phyloP scores from a whole-genome alignment of 2,888 invertebrate species.

The Catotricha subobsoleta region DNA sequence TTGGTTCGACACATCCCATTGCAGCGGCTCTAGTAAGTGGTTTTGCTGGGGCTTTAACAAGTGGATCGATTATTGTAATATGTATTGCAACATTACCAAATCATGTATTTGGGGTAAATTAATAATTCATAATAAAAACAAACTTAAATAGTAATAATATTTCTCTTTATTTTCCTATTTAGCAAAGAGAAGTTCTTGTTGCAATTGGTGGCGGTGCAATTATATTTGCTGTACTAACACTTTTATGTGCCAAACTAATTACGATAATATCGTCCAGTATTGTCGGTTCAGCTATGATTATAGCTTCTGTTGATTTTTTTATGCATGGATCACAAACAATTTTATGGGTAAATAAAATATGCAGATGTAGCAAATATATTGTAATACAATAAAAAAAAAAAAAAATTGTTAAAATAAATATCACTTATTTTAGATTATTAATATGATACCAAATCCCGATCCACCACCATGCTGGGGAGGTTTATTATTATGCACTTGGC shows the following conservation, averaged over 20 bases:
- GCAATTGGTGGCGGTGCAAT: conserved; percentile 29
- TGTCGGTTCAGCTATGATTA: conserved; percentile 29
- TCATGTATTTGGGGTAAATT: conserved; percentile 29
- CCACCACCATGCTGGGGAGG: conserved; percentile 30
- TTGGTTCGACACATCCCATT: conserved; percentile 29
- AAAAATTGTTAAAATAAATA: background rate
- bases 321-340: conserved; percentile 27
- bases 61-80: conserved; percentile 27
- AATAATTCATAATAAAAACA: background rate
- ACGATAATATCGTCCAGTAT: conserved; percentile 29
- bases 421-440: conserved; percentile 13
- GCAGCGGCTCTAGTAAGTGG: conserved; percentile 26
- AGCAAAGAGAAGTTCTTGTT: conserved; percentile 28
- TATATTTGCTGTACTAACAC: conserved; percentile 27
- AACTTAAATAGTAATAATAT: background rate
- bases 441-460: conserved; percentile 27
- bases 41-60: conserved; percentile 27
- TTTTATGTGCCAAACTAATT: conserved; percentile 28
- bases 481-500: conserved; percentile 27
- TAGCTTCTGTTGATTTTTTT: conserved; percentile 27
- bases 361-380: background rate
- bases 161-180: conserved; percentile 7
- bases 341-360: conserved; percentile 21
- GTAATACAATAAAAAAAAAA: background rate
- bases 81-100: conserved; percentile 30